Conservation (phyloP, 2,797 vertebrate species). For the Threskiornis aethiopicus region DNA sequence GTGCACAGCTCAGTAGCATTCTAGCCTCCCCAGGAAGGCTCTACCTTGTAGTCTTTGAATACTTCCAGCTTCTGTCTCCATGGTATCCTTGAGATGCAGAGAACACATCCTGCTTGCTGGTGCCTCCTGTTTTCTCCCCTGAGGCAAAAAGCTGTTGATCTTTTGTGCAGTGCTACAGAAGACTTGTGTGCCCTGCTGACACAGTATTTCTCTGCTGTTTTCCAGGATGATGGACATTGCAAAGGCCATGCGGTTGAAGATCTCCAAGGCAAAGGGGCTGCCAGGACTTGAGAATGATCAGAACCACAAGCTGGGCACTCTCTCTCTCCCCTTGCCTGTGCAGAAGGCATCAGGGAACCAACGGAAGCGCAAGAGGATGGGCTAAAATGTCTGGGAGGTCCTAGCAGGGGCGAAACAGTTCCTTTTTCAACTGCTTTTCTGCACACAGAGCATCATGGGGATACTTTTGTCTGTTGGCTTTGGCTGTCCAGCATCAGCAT, state of each 20-base stretch:
- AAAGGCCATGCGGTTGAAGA: slow-evolving; percentile 87
- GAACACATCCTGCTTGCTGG: fast-evolving
- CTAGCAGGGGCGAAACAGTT: background rate
- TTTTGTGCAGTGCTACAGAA: no score
- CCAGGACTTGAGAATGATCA: slow-evolving; percentile 39
- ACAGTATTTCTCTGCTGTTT: background rate
- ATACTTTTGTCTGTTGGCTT: background rate
- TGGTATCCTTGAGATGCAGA: background rate
- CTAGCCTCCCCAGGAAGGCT: background rate
- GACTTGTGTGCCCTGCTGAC: fast-evolving
- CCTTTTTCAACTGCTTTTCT: background rate
- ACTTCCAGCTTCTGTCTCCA: background rate
- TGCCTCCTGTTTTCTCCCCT: background rate
- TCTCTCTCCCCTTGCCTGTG: slow-evolving; percentile 83
- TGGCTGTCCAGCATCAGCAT: background rate
- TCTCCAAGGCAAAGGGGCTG: slow-evolving; percentile 71
- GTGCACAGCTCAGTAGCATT: background rate
- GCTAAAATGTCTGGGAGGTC: background rate
- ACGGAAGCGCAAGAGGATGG: slow-evolving; percentile 83
- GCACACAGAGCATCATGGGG: background rate
- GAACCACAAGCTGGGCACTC: slow-evolving; percentile 78
- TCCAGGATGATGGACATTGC: slow-evolving; percentile 89
- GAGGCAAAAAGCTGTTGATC: background rate
- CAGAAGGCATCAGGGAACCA: slow-evolving; percentile 63
- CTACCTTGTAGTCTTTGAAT: background rate